These are phyloP conservation scores for Petaurus breviceps DNA, from an alignment of 2,113 vertebrate genomes.

Conservation along the genomic window DNA sequence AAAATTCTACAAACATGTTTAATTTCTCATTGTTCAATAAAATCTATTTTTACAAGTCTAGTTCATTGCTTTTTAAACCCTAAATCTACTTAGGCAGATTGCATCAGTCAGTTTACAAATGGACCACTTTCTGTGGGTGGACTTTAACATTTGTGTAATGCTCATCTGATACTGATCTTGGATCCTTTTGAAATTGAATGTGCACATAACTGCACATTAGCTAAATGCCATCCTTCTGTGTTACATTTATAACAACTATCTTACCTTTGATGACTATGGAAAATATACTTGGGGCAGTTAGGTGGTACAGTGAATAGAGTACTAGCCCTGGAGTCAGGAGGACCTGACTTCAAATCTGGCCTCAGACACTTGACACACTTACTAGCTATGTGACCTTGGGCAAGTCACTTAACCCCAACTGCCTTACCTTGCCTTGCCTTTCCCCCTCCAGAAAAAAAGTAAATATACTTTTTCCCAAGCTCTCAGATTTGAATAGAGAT, in stretches of 20 bases:
- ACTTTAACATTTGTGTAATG: constrained; percentile 28
- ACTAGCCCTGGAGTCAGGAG: too few relatives aligned
- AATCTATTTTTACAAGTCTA: constrained; percentile 31
- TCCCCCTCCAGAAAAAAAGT: neutral
- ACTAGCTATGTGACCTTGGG: too few relatives aligned
- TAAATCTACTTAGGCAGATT: constrained; percentile 19
- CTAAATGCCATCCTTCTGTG: neutral
- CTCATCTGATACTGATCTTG: constrained; percentile 16
- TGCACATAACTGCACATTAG: constrained; percentile 24
- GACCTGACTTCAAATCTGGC: too few relatives aligned
- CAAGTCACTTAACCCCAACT: too few relatives aligned
- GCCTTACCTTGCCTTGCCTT: too few relatives aligned
- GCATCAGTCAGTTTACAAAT: constrained; percentile 42
- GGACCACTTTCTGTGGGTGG: constrained; percentile 8
- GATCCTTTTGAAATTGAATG: constrained; percentile 23
- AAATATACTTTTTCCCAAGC: constrained; percentile 22
- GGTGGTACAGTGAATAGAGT: too few relatives aligned
- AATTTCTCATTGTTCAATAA: neutral
- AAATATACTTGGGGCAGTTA: neutral
- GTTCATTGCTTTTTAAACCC: constrained; percentile 19
- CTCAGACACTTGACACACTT: too few relatives aligned
- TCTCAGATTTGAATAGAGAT: constrained; percentile 21
- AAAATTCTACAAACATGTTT: neutral
- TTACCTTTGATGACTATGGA: neutral
- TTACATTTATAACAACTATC: constrained; percentile 23